phyloP scores from a whole-genome alignment of 2,113 vertebrate genomes.

The Sigmodon hispidus region DNA sequence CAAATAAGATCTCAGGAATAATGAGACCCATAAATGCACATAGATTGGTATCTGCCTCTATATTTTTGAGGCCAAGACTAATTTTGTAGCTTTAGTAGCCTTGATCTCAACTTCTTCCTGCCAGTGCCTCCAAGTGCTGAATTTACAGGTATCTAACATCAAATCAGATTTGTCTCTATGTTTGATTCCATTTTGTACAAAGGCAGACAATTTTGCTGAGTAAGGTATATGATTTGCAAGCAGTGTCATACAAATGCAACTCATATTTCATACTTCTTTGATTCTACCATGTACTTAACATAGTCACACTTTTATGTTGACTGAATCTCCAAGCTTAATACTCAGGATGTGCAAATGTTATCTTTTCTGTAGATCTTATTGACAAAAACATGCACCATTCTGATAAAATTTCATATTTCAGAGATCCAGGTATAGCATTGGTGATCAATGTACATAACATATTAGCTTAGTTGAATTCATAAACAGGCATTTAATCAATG shows the following conservation, averaged over 20 bases:
- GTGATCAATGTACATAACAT: constrained; percentile 64
- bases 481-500: constrained; percentile 78
- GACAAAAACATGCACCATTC: constrained; percentile 55
- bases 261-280: not conserved
- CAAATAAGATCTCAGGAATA: constrained; percentile 50
- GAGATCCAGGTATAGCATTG: constrained; percentile 48
- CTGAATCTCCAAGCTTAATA: constrained; percentile 44
- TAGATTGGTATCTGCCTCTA: not conserved
- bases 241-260: not conserved
- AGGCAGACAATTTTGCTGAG: not conserved
- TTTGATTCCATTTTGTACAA: constrained; percentile 17
- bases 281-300: constrained; percentile 23
- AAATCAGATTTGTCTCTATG: not conserved
- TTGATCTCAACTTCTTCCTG: not conserved
- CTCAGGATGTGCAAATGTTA: constrained; percentile 19
- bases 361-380: constrained; percentile 65
- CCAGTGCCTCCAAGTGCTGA: not conserved
- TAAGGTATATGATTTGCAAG: not conserved
- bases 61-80: not conserved
- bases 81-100: not conserved
- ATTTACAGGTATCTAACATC: not conserved
- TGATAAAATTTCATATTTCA: constrained; percentile 71
- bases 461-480: constrained; percentile 65
- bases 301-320: constrained; percentile 29
- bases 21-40: constrained; percentile 37